Conservation (phyloP, 2,797 vertebrate species). For the Chlorospingus flavigularis region DNA sequence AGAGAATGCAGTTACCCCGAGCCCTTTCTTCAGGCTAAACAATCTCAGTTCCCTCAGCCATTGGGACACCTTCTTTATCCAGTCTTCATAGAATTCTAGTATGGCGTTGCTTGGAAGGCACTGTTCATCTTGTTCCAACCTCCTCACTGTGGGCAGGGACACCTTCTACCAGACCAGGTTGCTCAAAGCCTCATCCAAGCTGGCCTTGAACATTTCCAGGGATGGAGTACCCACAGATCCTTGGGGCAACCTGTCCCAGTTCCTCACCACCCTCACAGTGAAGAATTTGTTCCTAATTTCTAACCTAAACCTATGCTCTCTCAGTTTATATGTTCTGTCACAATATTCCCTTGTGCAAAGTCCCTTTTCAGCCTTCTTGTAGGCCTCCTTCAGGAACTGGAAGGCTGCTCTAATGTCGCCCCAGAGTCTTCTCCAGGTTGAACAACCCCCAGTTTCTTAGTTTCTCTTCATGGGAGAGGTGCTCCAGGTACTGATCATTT, state of each 20-base stretch:
- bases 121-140: background rate
- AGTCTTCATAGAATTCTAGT: background rate
- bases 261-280: background rate
- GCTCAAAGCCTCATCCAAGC: too few species aligned
- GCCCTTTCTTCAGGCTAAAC: background rate
- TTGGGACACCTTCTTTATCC: background rate
- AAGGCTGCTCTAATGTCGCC: background rate
- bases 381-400: too few species aligned
- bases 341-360: background rate
- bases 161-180: background rate
- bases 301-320: background rate
- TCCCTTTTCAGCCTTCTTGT: background rate
- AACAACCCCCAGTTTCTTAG: background rate
- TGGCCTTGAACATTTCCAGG: background rate
- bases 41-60: background rate
- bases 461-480: background rate
- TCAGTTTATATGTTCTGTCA: background rate
- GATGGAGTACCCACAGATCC: background rate
- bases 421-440: background rate
- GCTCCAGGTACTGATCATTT: background rate
- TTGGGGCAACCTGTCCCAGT: background rate
- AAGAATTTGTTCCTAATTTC: background rate
- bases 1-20: accelerated
- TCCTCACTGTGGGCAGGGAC: background rate
- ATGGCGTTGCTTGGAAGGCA: background rate